Evolutionary conservation across 2,797 vertebrate genomes (phyloP).

Genomic region (Pristis pectinata): DNA sequence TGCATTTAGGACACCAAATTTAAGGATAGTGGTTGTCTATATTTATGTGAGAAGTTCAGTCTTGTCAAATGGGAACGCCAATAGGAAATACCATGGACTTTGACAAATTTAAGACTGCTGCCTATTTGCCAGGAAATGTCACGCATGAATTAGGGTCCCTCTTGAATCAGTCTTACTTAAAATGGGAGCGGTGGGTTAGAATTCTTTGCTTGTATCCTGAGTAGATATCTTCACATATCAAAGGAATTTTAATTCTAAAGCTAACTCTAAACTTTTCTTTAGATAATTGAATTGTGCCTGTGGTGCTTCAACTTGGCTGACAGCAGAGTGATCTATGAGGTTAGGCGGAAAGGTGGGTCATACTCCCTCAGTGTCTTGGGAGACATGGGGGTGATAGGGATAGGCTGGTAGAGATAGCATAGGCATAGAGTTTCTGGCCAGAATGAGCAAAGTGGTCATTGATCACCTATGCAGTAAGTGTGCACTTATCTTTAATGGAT

Average conservation of each 20-base stretch:
- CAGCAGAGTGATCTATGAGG: not conserved
- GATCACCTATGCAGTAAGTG: no score
- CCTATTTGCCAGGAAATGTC: constrained; percentile 3
- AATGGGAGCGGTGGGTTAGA: not conserved
- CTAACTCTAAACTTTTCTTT: not conserved
- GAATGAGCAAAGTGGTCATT: no score
- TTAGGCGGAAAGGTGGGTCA: not conserved
- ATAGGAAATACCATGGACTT: constrained; percentile 7
- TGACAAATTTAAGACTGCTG: not conserved
- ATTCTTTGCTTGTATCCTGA: not conserved
- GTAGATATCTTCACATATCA: not conserved
- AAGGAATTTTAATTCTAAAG: not conserved
- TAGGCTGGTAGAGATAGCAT: not conserved
- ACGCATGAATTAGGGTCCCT: not conserved
- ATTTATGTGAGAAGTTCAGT: constrained; percentile 19
- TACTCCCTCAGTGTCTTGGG: not conserved
- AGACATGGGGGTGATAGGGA: not conserved
- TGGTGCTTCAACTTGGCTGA: not conserved
- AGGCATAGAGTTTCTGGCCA: no score
- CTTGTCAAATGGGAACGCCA: not conserved
- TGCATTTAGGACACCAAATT: not conserved
- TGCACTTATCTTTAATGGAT: no score
- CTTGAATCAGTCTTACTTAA: not conserved
- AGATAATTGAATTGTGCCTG: not conserved
- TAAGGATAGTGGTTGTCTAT: not conserved